Evolutionary conservation across 2,888 invertebrate genomes (phyloP).

Genomic region (Diploptera punctata): DNA sequence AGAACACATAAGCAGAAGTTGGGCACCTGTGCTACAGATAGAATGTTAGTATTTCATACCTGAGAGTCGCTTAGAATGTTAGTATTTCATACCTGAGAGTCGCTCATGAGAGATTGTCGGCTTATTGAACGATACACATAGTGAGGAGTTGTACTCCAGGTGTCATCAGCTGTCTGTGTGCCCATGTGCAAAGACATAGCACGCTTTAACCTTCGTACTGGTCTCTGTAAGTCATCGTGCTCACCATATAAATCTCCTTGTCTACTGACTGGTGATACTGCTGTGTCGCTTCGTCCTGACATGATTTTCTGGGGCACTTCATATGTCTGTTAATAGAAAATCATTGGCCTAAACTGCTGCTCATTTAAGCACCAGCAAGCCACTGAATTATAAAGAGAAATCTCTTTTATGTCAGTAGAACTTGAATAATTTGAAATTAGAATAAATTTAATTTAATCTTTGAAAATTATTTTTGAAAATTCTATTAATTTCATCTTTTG

Average conservation of each 20-base stretch:
- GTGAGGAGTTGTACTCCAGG: constrained; percentile 51
- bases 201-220: constrained; percentile 47
- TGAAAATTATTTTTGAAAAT: too few species aligned
- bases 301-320: constrained; percentile 43
- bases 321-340: constrained; percentile 47
- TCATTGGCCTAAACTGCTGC: neutral
- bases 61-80: constrained; percentile 19
- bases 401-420: too few species aligned
- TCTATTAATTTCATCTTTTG: too few species aligned
- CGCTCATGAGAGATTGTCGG: constrained; percentile 69
- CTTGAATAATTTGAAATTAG: too few species aligned
- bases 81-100: constrained; percentile 62
- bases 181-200: constrained; percentile 51
- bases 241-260: constrained; percentile 29
- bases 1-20: neutral
- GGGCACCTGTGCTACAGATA: constrained; percentile 23
- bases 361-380: neutral
- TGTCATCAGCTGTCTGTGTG: constrained; percentile 39
- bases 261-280: constrained; percentile 40
- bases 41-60: too few species aligned
- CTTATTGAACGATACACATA: constrained; percentile 68
- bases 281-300: constrained; percentile 16
- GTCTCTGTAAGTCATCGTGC: neutral
- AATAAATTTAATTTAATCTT: too few species aligned
- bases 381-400: neutral